Base-by-base conservation (phyloP, 2,113 vertebrate species). In the Rattus rattus region DNA sequence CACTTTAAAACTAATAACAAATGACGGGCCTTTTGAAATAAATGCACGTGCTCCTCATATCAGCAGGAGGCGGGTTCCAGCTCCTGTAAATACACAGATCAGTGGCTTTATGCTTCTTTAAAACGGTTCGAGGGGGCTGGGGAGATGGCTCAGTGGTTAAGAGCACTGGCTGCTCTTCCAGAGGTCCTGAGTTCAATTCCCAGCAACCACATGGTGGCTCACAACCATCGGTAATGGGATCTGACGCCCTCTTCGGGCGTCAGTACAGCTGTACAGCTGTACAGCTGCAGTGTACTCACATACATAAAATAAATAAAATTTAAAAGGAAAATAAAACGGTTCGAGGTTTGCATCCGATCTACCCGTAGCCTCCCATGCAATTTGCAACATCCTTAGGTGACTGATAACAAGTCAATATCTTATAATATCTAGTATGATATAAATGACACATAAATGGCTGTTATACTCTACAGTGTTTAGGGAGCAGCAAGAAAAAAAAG, bases 1-100 rank as follows among this genome's bases (percentile, higher is more conserved):
- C 52, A 70, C 43, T 36, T 81, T 92, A 43, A 80, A 96, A 77
- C 93, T 85, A 36, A n/a, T 69, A 65, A 88, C 54, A 94, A 56
- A 67, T 19, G 65, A 7, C 65, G 33, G 28, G 11, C 54, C 52
- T 91, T 93, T 89, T 24, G 49, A 69, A 87, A 77, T 39, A 69
- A 87, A 77, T 39, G 33, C 39, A 20, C 19, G 0, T 2, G 0
- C 59, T 22, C 26, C 16, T 33, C 28, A 14, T 17, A 61, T 36
- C 63, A 47, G 28, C 16, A 70, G 52, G 22, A 28, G 14, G 47
- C 20, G 36, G 30, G 39, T 61, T 70, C 14, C 30, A 13, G 52
- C 33, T 11, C 30, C 36, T 72, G 24, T 12, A 30, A 56, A 39
- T 39, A 30, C 39, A 13, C 49, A 88, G 39, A 49, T 72, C 14